Evolutionary conservation across 2,113 vertebrate genomes (phyloP).

Genomic region (Bagarius yarrelli): DNA sequence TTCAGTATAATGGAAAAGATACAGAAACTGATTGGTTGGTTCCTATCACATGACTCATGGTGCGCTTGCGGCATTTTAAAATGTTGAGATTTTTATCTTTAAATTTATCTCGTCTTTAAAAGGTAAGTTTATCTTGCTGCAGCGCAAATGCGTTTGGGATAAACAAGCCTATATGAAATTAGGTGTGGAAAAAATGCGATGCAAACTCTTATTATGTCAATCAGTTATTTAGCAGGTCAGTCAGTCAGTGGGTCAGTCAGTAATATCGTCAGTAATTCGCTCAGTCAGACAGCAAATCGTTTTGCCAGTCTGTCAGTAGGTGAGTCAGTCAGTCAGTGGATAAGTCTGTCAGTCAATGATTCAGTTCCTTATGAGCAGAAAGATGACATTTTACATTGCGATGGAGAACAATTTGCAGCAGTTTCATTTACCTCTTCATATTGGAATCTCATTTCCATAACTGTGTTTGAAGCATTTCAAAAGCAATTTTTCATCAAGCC

Average conservation of each 20-base stretch:
- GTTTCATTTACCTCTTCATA: slow-evolving; percentile 46
- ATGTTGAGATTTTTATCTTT: too few species aligned
- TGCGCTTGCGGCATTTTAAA: too few species aligned
- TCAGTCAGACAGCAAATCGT: not conserved
- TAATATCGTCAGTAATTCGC: not conserved
- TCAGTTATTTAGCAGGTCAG: not conserved
- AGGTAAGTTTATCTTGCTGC: too few species aligned
- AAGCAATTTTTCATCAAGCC: slow-evolving; percentile 61
- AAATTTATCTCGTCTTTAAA: too few species aligned
- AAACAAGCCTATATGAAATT: too few species aligned
- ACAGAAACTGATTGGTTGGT: too few species aligned
- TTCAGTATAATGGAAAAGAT: too few species aligned
- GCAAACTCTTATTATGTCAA: too few species aligned
- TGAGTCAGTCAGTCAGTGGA: not conserved
- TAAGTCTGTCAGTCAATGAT: not conserved
- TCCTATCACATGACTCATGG: too few species aligned
- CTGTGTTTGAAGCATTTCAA: slow-evolving; percentile 52
- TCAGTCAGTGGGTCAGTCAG: not conserved
- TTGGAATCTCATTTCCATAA: slow-evolving; percentile 48
- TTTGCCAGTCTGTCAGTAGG: not conserved
- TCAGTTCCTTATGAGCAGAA: not conserved
- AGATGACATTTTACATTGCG: slow-evolving; percentile 41
- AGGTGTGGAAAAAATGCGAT: too few species aligned
- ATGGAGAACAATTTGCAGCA: slow-evolving; percentile 31
- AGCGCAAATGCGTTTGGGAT: too few species aligned